phyloP scores from a whole-genome alignment of 1,140 invertebrate species.

The Zaprionus camerounensis region DNA sequence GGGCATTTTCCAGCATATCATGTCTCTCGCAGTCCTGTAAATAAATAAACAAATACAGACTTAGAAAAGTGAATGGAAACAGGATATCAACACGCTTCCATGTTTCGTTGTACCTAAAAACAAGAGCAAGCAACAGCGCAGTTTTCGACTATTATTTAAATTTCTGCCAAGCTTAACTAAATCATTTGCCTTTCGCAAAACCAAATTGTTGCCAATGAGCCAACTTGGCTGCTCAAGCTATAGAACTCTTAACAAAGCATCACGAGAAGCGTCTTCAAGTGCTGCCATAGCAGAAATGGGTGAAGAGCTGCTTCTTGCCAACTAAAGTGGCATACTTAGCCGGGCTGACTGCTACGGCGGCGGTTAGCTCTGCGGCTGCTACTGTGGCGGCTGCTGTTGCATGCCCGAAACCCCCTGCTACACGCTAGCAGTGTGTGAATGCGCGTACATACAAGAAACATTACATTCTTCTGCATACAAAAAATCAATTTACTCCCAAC shows the following conservation, averaged over 20 bases:
- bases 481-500: conserved; percentile 68
- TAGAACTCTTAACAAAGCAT: conserved; percentile 45
- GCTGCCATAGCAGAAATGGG: conserved; percentile 41
- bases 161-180: conserved; percentile 36
- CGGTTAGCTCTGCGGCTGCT: conserved; percentile 51
- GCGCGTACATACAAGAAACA: conserved; percentile 47
- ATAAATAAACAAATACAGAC: neutral
- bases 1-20: conserved; percentile 65
- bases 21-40: conserved; percentile 25
- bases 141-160: neutral
- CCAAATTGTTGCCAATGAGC: conserved; percentile 37
- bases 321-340: conserved; percentile 74
- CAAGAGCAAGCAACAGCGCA: neutral
- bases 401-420: conserved; percentile 4
- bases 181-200: conserved; percentile 17
- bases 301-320: conserved; percentile 33
- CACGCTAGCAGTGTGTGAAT: conserved; percentile 32
- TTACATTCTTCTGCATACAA: conserved; percentile 48
- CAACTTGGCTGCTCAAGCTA: conserved; percentile 42
- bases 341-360: conserved; percentile 44
- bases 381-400: conserved; percentile 41
- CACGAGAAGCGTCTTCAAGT: conserved; percentile 53
- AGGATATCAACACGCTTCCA: neutral
- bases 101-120: too few species aligned
- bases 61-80: neutral